These are phyloP conservation scores for Parascotia fuliginaria DNA, from an alignment of 2,888 invertebrate species.

Conservation along the genomic window DNA sequence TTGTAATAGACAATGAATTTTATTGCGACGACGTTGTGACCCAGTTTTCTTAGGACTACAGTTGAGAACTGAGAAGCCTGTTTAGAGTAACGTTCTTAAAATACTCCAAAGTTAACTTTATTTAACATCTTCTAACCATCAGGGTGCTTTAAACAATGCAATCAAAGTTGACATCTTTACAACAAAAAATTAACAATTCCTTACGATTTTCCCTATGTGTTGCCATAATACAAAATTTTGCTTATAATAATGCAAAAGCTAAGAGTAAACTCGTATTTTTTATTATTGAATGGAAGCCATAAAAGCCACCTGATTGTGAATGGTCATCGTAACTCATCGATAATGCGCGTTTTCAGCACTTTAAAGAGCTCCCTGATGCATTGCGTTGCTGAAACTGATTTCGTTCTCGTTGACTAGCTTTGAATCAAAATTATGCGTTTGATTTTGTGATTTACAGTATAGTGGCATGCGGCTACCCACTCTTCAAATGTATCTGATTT, in stretches of 20 bases:
- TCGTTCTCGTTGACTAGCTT: conserved; percentile 26
- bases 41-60: background rate
- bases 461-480: background rate
- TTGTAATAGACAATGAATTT: too few relatives aligned
- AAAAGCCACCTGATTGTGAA: conserved; percentile 46
- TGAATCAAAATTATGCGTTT: conserved; percentile 31
- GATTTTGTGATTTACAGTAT: conserved; percentile 26
- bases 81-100: background rate
- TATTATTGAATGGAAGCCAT: conserved; percentile 42
- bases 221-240: conserved; percentile 1
- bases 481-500: background rate
- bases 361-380: conserved; percentile 48
- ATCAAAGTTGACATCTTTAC: background rate
- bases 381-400: conserved; percentile 40
- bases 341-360: conserved; percentile 43
- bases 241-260: conserved; percentile 2
- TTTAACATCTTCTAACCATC: background rate
- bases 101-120: background rate
- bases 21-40: background rate
- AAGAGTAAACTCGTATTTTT: conserved; percentile 23
- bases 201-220: background rate
- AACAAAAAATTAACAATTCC: background rate
- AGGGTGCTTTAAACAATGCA: background rate
- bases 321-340: conserved; percentile 47
- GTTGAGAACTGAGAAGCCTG: background rate